These are phyloP conservation scores for Amniataba percoides DNA, from an alignment of 2,797 vertebrate genomes.

Conservation along the genomic window DNA sequence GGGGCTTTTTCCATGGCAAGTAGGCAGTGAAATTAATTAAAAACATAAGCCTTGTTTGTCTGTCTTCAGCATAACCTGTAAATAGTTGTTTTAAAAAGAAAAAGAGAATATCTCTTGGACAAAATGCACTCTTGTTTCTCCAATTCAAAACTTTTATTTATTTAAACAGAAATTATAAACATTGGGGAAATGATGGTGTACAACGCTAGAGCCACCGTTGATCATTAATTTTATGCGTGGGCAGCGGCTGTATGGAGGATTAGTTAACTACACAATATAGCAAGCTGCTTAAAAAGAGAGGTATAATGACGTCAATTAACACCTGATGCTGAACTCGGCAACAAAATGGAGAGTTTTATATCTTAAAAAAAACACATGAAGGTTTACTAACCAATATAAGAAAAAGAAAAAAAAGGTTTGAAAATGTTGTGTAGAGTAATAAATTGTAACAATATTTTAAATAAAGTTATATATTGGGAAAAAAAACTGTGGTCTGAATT, in stretches of 20 bases:
- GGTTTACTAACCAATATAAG: conserved; percentile 84
- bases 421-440: conserved; percentile 95
- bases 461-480: conserved; percentile 96
- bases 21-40: conserved; percentile 53
- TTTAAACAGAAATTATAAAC: conserved; percentile 75
- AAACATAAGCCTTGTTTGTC: conserved; percentile 63
- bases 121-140: conserved; percentile 81
- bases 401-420: conserved; percentile 80
- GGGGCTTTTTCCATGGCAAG: conserved; percentile 52
- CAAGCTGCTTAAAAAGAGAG: conserved; percentile 55
- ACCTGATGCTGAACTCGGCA: conserved; percentile 65
- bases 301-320: conserved; percentile 77
- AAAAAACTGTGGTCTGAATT: conserved; percentile 37
- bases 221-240: conserved; percentile 53
- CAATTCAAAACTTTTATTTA: conserved; percentile 82
- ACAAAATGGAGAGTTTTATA: conserved; percentile 83
- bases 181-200: conserved; percentile 64
- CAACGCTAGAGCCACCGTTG: conserved; percentile 44
- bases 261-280: conserved; percentile 52
- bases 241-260: conserved; percentile 26
- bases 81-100: conserved; percentile 77
- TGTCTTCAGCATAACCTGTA: conserved; percentile 78
- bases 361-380: conserved; percentile 77
- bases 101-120: conserved; percentile 73
- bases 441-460: conserved; percentile 99